These are phyloP conservation scores for Coreoperca whiteheadi DNA, from an alignment of 2,113 vertebrate genomes.

Conservation along the genomic window DNA sequence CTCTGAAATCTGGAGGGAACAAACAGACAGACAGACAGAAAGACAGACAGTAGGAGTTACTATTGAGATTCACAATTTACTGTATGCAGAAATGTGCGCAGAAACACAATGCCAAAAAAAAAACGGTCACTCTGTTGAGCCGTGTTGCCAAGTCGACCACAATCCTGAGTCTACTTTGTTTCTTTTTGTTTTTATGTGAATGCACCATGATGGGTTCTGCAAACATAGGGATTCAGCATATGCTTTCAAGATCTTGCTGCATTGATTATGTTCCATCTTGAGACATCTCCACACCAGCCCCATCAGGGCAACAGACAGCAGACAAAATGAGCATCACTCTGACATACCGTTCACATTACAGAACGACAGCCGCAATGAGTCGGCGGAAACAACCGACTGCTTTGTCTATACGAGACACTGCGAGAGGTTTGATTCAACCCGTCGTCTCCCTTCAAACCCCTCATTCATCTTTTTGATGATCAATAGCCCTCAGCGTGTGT, in stretches of 20 bases:
- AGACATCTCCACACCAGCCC: not conserved
- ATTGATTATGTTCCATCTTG: not conserved
- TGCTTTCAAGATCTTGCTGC: not conserved
- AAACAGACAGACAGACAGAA: not conserved
- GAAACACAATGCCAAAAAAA: not conserved
- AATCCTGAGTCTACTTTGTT: not conserved
- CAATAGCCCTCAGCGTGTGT: conserved; percentile 1
- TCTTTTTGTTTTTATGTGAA: no score
- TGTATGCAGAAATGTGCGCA: not conserved
- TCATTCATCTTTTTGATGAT: conserved; percentile 13
- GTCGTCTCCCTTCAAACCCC: not conserved
- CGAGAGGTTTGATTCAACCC: conserved; percentile 9
- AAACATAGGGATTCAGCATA: not conserved
- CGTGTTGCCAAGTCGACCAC: not conserved
- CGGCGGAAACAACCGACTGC: not conserved
- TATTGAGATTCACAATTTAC: not conserved
- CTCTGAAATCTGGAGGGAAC: conserved; percentile 91
- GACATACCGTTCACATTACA: not conserved
- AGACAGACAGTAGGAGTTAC: not conserved
- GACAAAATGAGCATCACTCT: not conserved
- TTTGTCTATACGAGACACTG: not conserved
- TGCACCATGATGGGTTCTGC: no score
- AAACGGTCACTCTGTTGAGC: not conserved
- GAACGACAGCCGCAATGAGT: conserved; percentile 2
- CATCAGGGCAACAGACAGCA: not conserved